phyloP scores from a whole-genome alignment of 30 jellyfish, hydroid and myxozoan species.

The Aurelia aurita complex sp. Pacific region DNA sequence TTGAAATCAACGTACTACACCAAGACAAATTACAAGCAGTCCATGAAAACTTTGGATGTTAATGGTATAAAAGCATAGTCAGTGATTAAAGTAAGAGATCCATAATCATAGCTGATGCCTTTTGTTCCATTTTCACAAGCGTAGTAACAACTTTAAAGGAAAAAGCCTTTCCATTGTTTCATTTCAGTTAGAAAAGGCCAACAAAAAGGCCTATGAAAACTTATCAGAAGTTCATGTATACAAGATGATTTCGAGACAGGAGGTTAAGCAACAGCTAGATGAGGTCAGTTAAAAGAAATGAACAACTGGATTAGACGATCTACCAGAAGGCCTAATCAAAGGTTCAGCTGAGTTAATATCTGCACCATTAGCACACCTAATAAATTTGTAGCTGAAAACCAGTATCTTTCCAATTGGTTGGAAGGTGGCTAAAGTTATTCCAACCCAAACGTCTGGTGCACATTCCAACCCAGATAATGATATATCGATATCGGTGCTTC shows the following conservation, averaged over 20 bases:
- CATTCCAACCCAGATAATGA: constrained; percentile 1
- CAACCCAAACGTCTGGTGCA: neutral
- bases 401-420: neutral
- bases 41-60: constrained; percentile 6
- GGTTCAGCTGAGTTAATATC: constrained; percentile 1
- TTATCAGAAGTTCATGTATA: constrained; percentile 14
- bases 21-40: neutral
- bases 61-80: neutral
- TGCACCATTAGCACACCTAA: constrained; percentile 1
- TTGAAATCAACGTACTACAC: constrained; percentile 4
- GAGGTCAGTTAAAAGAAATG: constrained; percentile 1
- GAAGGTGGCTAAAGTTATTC: neutral
- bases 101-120: neutral
- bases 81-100: neutral
- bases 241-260: constrained; percentile 9
- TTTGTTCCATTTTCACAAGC: neutral
- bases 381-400: neutral
- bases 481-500: neutral
- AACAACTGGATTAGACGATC: constrained; percentile 5
- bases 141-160: neutral
- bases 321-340: neutral
- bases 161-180: neutral
- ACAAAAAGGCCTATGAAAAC: neutral
- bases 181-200: constrained; percentile 10
- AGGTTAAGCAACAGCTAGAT: neutral